Evolutionary conservation across 2,113 vertebrate species (phyloP), one percentile per base, ranked within the genome.

Genomic region (Antechinus stuartii): DNA sequence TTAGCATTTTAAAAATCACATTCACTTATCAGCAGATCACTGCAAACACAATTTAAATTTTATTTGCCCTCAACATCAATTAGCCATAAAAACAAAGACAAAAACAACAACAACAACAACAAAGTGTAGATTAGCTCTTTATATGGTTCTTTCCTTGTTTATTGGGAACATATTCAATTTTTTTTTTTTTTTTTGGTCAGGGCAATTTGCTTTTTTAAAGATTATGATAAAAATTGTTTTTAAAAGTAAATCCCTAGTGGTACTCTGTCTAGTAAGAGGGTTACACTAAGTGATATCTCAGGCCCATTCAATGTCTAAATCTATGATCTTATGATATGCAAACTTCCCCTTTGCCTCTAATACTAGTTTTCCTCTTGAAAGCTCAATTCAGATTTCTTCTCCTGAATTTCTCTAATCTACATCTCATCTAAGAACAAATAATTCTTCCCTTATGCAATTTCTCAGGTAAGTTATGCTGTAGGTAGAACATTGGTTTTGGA

Each of bases 221-320:
- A 24, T 92, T 95, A 10, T 97, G 49, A 53, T 24, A 94, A 96
- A 93, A 56, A 19, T 27, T 92, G 47, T 89, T 47, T 92, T 76
- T 42, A 94, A 95, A 96, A 96, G 56, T 91, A 94, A 96, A 54
- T 96, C 49, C 91, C 57, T 94, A 92, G 49, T n/a, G 26, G 30
- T 84, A 0, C 49, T 27, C 94, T n/a, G 12, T 90, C 89, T 42
- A 94, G 16, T 47, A 46, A 92, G 84, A 96, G 76, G 35, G 68
- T n/a, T 76, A n/a, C n/a, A n/a, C 14, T n/a, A n/a, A n/a, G n/a
- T n/a, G 35, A n/a, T 76, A 35, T n/a, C 68, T 76, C 35, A 76
- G 35, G 16, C 35, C 68, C 16, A 76, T 76, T n/a, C 68, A 5
- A 9, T 76, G 0, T 76, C 11, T 76, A 76, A 76, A 19, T 76